Conservation (phyloP, 2,797 vertebrate species). For the Rhynchonycteris naso region DNA sequence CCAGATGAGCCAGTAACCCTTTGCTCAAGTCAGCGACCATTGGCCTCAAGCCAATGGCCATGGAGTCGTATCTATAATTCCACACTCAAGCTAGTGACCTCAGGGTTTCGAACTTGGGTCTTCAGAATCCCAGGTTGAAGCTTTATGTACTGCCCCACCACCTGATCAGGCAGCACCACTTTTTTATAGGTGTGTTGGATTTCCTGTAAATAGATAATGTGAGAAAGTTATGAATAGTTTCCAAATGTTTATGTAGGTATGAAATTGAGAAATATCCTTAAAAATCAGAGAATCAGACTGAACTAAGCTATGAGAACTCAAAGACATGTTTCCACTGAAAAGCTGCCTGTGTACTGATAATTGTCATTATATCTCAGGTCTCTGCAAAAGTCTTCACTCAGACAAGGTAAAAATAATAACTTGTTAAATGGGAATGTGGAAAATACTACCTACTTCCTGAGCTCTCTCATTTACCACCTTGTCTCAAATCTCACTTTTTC, state of each 20-base stretch:
- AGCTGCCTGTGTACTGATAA: not conserved
- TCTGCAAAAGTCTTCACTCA: conserved; percentile 14
- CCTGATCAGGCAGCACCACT: too few species aligned
- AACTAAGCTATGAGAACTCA: not conserved
- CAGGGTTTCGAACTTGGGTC: too few species aligned
- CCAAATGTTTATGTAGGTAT: not conserved
- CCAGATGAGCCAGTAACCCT: too few species aligned
- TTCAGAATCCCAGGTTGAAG: too few species aligned
- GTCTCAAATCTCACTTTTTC: not conserved
- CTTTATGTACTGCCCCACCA: too few species aligned
- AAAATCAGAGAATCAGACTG: not conserved
- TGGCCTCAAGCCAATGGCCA: too few species aligned
- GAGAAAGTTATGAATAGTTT: not conserved
- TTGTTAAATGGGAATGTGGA: not conserved
- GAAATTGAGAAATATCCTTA: not conserved
- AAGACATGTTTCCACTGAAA: not conserved
- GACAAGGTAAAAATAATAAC: not conserved
- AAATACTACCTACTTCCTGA: not conserved
- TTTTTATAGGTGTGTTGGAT: not conserved
- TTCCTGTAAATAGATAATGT: not conserved
- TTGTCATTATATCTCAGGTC: not conserved
- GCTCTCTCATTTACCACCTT: not conserved
- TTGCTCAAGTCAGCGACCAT: too few species aligned
- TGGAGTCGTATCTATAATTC: too few species aligned
- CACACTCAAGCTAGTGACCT: too few species aligned